phyloP scores from a whole-genome alignment of 2,113 vertebrate species.

The Chionodraco myersi region DNA sequence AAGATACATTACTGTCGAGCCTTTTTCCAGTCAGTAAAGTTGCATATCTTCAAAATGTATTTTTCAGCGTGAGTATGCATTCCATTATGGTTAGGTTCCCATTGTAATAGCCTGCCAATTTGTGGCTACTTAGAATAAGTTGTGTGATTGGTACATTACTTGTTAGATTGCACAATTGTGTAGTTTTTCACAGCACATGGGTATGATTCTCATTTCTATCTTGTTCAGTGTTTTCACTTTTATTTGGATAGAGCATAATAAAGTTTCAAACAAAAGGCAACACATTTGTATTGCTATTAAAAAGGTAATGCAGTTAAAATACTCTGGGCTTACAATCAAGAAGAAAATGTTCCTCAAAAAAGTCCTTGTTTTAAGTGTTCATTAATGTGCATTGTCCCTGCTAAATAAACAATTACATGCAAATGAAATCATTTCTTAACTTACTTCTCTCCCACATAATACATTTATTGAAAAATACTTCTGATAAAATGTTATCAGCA shows the following conservation, averaged over 20 bases:
- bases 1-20: not conserved
- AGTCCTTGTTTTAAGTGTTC: no score
- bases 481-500: not conserved
- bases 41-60: constrained; percentile 1
- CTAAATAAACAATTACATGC: no score
- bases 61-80: no score
- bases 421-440: no score
- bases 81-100: not conserved
- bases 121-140: not conserved
- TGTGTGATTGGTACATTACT: not conserved
- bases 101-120: not conserved
- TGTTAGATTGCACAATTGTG: not conserved
- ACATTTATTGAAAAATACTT: not conserved
- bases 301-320: no score
- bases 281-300: not conserved
- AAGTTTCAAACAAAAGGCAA: constrained; percentile 4
- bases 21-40: not conserved
- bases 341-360: not conserved
- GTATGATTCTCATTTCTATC: not conserved
- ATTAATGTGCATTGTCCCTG: no score
- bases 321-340: not conserved
- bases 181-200: not conserved
- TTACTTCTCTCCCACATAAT: not conserved
- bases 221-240: not conserved
- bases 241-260: not conserved